Evolutionary conservation across 2,888 invertebrate species (phyloP).

Genomic region (Diloba caeruleocephala): DNA sequence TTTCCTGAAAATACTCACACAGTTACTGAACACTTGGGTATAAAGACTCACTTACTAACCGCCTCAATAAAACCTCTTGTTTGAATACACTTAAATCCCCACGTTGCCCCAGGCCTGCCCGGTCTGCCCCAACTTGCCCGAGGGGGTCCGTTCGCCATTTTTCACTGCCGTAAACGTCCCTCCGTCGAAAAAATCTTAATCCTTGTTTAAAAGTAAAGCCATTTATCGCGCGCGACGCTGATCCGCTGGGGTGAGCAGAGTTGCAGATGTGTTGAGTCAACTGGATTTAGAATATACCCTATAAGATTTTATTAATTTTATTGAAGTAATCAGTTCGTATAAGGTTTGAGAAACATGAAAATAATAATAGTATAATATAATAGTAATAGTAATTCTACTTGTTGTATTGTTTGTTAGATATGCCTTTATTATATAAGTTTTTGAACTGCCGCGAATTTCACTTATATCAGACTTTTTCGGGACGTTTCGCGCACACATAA

Average conservation of each 20-base stretch:
- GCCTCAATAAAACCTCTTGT: slow-evolving; percentile 44
- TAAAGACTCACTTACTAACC: slow-evolving; percentile 37
- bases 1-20: neutral
- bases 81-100: slow-evolving; percentile 30
- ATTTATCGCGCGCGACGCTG: slow-evolving; percentile 66
- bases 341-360: too few relatives aligned
- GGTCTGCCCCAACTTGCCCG: neutral
- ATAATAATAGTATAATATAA: too few relatives aligned
- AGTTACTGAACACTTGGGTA: slow-evolving; percentile 15
- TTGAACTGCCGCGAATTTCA: too few relatives aligned
- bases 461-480: too few relatives aligned
- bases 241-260: slow-evolving; percentile 30
- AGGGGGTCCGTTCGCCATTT: slow-evolving; percentile 37
- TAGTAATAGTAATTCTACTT: too few relatives aligned
- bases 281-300: neutral
- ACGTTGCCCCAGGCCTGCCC: slow-evolving; percentile 1
- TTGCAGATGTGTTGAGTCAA: slow-evolving; percentile 20
- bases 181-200: slow-evolving; percentile 57
- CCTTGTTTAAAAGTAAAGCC: slow-evolving; percentile 75
- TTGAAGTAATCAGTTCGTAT: too few relatives aligned
- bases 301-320: too few relatives aligned
- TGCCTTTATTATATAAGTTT: too few relatives aligned
- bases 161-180: slow-evolving; percentile 42
- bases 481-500: too few relatives aligned
- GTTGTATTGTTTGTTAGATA: too few relatives aligned